These are phyloP conservation scores for Sebastes flavidus DNA, from an alignment of 2,797 vertebrate species.

Conservation along the genomic window DNA sequence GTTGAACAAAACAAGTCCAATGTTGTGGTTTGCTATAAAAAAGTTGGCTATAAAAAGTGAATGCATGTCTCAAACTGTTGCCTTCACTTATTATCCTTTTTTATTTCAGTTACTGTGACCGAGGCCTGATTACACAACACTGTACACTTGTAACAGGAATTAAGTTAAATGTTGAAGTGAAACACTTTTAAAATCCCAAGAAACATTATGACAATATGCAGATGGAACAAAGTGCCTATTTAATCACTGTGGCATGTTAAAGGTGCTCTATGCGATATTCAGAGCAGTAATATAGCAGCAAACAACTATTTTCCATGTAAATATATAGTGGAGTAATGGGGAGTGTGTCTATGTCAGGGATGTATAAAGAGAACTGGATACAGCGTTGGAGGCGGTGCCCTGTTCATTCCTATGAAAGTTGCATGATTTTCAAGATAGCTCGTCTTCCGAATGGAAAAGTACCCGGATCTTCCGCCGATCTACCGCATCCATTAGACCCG, in stretches of 20 bases:
- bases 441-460: too few relatives aligned
- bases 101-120: background rate
- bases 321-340: too few relatives aligned
- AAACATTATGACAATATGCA: background rate
- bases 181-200: background rate
- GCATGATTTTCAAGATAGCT: too few relatives aligned
- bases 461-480: too few relatives aligned
- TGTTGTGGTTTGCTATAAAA: background rate
- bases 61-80: background rate
- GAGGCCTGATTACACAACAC: background rate
- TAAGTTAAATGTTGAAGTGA: background rate
- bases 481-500: too few relatives aligned
- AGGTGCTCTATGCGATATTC: background rate
- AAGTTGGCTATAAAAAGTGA: background rate
- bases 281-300: background rate
- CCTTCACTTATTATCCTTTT: background rate
- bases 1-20: constrained; percentile 9
- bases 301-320: too few relatives aligned
- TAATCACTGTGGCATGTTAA: background rate
- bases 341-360: too few relatives aligned
- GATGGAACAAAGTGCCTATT: background rate
- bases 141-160: background rate
- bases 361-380: too few relatives aligned
- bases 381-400: too few relatives aligned
- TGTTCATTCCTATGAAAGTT: too few relatives aligned